Conservation (phyloP, 2,113 vertebrate species). For the Rhegmatorhina hoffmannsi region DNA sequence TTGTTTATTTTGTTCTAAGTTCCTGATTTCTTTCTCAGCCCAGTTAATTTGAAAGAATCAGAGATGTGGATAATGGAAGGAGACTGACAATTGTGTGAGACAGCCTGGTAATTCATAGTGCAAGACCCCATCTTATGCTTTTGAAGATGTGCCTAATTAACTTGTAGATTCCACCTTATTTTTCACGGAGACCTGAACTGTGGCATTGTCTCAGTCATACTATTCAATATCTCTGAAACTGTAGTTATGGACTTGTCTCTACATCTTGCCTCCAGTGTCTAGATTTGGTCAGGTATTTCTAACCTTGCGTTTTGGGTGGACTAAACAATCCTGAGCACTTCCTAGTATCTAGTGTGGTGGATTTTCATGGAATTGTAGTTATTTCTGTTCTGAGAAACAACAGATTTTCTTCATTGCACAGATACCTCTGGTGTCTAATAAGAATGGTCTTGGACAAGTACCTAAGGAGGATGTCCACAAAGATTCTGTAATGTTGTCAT, state of each 20-base stretch:
- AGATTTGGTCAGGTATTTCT: not conserved
- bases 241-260: not conserved
- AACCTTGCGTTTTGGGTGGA: not conserved
- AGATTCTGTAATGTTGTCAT: not conserved
- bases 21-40: not conserved
- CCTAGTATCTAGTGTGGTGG: not conserved
- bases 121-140: not conserved
- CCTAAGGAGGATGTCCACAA: not conserved
- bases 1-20: slow-evolving; percentile 8
- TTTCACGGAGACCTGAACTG: not conserved
- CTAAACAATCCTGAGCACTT: not conserved
- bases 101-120: not conserved
- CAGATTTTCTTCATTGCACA: not conserved
- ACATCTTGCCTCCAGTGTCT: not conserved
- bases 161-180: not conserved
- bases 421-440: not conserved
- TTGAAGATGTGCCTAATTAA: not conserved
- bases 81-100: not conserved
- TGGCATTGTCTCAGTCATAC: not conserved
- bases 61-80: not conserved
- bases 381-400: not conserved
- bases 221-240: not conserved
- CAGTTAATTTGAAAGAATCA: not conserved
- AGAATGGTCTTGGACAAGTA: not conserved
- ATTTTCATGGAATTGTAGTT: not conserved